These are phyloP conservation scores for Babyrousa celebensis DNA, from an alignment of 2,797 vertebrate genomes.

Conservation along the genomic window DNA sequence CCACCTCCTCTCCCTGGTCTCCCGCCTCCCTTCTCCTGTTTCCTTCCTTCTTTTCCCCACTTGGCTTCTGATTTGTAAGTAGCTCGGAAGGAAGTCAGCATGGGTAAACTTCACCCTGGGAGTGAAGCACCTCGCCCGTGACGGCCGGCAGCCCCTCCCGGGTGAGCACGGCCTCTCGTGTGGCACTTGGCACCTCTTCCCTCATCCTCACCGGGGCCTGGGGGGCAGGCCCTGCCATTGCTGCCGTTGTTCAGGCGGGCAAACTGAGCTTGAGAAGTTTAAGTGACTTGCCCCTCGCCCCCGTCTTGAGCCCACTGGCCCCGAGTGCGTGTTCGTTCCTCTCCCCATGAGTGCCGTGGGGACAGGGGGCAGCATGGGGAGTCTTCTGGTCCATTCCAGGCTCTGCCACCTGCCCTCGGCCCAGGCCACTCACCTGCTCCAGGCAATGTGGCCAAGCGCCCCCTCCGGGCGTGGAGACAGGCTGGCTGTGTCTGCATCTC, in stretches of 20 bases:
- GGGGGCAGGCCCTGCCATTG: background rate
- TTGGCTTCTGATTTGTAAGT: background rate
- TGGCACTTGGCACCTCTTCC: background rate
- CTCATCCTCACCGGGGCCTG: background rate
- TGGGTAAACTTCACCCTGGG: background rate
- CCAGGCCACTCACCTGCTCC: background rate
- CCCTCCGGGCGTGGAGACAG: background rate
- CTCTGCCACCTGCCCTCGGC: background rate
- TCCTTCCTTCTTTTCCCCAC: background rate
- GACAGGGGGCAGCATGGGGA: background rate
- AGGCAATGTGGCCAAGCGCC: background rate
- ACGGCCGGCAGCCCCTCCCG: background rate
- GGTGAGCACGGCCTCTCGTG: background rate
- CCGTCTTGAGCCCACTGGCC: background rate
- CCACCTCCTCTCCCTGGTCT: background rate
- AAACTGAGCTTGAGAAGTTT: background rate
- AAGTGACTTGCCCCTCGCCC: background rate
- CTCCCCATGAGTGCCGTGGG: background rate
- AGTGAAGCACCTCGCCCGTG: background rate
- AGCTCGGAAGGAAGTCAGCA: background rate
- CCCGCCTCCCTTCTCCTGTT: background rate
- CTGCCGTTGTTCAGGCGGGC: background rate
- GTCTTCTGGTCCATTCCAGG: background rate
- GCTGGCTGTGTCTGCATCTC: fast-evolving
- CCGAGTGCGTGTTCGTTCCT: background rate